Conservation (phyloP, 2,888 invertebrate genomes). For the Thysanoteuthis rhombus region DNA sequence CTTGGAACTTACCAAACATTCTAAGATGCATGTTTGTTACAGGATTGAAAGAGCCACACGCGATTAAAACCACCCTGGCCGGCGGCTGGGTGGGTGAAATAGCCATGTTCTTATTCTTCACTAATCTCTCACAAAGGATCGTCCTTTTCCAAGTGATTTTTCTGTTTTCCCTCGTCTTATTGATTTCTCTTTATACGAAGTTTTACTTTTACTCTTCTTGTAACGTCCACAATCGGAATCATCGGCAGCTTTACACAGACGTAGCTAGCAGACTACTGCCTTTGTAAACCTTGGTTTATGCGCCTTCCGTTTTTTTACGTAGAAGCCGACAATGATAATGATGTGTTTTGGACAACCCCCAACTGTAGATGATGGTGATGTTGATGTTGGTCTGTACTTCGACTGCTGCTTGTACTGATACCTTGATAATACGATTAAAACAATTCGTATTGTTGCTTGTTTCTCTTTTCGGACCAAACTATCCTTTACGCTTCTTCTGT, state of each 20-base stretch:
- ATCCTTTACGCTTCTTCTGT: neutral
- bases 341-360: neutral
- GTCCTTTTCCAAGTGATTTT: neutral
- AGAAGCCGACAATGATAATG: neutral
- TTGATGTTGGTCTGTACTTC: neutral
- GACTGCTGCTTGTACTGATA: neutral
- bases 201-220: neutral
- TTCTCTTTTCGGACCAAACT: neutral
- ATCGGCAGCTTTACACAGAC: neutral
- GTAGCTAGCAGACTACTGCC: neutral
- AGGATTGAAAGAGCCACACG: slow-evolving; percentile 95
- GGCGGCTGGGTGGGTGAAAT: slow-evolving; percentile 36
- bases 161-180: neutral
- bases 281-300: neutral
- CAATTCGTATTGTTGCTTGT: neutral
- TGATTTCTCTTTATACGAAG: neutral
- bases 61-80: slow-evolving; percentile 76
- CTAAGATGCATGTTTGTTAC: slow-evolving; percentile 95
- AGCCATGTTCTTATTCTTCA: neutral
- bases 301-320: neutral
- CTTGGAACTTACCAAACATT: slow-evolving; percentile 93
- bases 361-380: neutral
- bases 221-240: neutral
- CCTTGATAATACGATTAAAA: neutral
- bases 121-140: neutral